Evolutionary conservation across 2,113 vertebrate species (phyloP).

Genomic region (Accipiter cooperii): DNA sequence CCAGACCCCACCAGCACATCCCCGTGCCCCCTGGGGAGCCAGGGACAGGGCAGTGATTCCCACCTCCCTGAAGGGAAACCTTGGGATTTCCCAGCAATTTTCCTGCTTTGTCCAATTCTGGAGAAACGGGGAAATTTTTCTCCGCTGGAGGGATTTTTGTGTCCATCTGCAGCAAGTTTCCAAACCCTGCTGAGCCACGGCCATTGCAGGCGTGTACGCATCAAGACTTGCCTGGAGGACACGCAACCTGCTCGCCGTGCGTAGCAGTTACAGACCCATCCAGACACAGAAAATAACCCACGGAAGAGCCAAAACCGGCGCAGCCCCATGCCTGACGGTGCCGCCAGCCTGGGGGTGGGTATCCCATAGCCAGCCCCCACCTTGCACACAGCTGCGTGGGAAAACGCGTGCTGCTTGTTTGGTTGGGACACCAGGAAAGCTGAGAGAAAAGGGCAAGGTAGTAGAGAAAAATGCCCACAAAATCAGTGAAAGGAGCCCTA

Average conservation of each 20-base stretch:
- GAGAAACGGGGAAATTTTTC: background rate
- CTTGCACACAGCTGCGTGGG: fast-evolving
- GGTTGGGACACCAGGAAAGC: no score
- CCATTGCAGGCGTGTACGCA: fast-evolving
- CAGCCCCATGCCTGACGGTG: fast-evolving
- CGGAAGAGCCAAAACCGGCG: background rate
- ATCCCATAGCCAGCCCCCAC: fast-evolving
- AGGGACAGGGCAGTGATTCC: background rate
- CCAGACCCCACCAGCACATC: background rate
- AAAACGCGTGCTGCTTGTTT: background rate
- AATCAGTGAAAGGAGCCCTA: background rate
- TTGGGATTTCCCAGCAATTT: background rate
- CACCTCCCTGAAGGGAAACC: background rate
- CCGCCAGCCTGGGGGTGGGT: background rate
- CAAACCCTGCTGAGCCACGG: background rate
- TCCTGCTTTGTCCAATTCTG: background rate
- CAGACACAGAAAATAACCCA: background rate
- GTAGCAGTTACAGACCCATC: background rate
- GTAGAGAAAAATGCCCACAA: background rate
- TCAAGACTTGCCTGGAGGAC: background rate
- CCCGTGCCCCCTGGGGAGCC: background rate
- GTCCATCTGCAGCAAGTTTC: background rate
- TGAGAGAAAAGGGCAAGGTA: background rate
- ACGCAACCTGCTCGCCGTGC: fast-evolving
- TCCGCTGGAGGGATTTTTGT: background rate